A percentile compares a stretch with the other conserved stretches of the same genome.
These are phyloP conservation scores for Aselliscus stoliczkanus DNA, from an alignment of 2,797 vertebrate genomes.

Conservation along the genomic window DNA sequence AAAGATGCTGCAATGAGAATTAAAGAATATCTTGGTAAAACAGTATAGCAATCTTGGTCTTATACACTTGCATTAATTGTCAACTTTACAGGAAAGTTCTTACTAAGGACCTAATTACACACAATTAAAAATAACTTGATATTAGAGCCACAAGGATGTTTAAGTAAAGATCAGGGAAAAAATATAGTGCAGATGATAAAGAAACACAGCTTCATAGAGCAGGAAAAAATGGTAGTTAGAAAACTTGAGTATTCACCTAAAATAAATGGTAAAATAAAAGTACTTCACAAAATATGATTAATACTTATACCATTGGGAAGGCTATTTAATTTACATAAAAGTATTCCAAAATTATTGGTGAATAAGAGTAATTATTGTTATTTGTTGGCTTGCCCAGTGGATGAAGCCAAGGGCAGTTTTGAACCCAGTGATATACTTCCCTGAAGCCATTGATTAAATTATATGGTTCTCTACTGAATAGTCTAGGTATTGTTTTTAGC, in stretches of 20 bases:
- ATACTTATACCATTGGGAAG: neutral
- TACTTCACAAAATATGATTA: neutral
- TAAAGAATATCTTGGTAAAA: neutral
- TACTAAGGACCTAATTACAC: neutral
- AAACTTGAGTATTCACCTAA: neutral
- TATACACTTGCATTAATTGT: neutral
- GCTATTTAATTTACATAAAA: neutral
- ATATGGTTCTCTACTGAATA: neutral
- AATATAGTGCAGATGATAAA: neutral
- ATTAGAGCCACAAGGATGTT: neutral
- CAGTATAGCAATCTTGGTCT: neutral
- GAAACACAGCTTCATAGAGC: neutral
- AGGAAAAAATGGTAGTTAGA: neutral
- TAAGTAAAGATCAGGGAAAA: neutral
- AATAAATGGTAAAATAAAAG: neutral
- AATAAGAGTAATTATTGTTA: neutral
- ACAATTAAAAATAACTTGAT: neutral
- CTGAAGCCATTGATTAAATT: neutral
- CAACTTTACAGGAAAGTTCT: neutral
- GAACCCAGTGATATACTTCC: neutral
- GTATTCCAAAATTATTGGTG: neutral
- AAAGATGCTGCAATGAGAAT: neutral
- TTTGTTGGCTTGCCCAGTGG: neutral
- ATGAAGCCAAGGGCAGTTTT: neutral
- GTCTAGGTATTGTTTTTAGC: neutral